phyloP scores from a whole-genome alignment of 2,113 vertebrate genomes.

The Psettodes erumei region DNA sequence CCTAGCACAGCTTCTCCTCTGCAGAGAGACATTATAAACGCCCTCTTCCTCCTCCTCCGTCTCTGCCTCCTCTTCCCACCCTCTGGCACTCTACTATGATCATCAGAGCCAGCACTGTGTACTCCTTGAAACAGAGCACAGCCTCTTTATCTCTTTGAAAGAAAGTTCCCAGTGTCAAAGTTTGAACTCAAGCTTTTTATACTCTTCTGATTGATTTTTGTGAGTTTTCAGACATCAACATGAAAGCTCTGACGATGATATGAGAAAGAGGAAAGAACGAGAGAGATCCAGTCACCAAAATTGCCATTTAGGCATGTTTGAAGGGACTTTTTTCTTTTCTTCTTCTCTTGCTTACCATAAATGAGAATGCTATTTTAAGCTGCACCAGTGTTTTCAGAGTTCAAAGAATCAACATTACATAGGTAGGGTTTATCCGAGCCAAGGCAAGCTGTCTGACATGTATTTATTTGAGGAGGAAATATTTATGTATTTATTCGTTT shows the following conservation, averaged over 20 bases:
- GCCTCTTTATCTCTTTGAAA: constrained; percentile 52
- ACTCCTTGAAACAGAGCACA: constrained; percentile 52
- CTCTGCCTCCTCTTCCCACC: constrained; percentile 49
- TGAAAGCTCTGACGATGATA: constrained; percentile 12
- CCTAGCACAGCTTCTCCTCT: constrained; percentile 83
- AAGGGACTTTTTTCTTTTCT: constrained; percentile 4
- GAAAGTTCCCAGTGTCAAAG: constrained; percentile 44
- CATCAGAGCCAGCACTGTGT: constrained; percentile 65
- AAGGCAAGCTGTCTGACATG: constrained; percentile 57
- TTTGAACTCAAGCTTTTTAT: constrained; percentile 47
- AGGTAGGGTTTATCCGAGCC: constrained; percentile 46
- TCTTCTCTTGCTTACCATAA: constrained; percentile 8
- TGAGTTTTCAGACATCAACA: constrained; percentile 32
- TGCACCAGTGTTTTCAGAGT: constrained; percentile 16
- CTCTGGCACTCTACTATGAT: constrained; percentile 44
- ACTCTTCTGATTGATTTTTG: constrained; percentile 20
- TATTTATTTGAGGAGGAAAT: constrained; percentile 79
- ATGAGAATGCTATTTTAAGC: constrained; percentile 25
- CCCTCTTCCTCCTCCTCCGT: constrained; percentile 29
- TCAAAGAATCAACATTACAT: constrained; percentile 3
- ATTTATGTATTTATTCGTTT: constrained; percentile 87
- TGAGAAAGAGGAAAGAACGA: constrained; percentile 9
- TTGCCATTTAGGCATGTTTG: constrained; percentile 5
- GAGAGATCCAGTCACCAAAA: constrained; percentile 19
- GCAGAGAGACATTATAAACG: constrained; percentile 46